A percentile compares a stretch with the other conserved stretches of the same genome.
These are phyloP conservation scores for Cheilosia scutellata DNA, from an alignment of 2,888 invertebrate genomes.

Conservation along the genomic window DNA sequence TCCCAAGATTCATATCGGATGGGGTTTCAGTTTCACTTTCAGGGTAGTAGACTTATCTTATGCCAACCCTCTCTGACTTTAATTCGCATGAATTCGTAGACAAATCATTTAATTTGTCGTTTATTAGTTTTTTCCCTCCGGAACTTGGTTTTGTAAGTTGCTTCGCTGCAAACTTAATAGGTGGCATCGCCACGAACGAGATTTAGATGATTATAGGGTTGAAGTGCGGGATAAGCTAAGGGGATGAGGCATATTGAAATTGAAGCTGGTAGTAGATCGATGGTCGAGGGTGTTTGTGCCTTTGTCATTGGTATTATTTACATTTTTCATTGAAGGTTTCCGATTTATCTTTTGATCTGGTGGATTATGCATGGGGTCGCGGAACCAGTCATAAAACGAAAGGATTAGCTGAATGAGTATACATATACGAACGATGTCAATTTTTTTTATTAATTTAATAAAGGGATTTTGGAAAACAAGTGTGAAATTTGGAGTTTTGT, in stretches of 20 bases:
- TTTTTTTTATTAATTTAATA: too few species aligned
- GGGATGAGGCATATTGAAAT: neutral
- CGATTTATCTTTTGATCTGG: conserved; percentile 1
- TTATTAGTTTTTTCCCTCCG: conserved; percentile 77
- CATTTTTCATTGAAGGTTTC: conserved; percentile 30
- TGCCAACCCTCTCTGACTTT: conserved; percentile 43
- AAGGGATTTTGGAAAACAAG: too few species aligned
- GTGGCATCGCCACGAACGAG: conserved; percentile 1
- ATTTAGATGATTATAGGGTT: conserved; percentile 15
- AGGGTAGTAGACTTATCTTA: neutral
- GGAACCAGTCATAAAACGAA: neutral
- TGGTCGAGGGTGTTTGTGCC: conserved; percentile 39
- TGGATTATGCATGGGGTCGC: neutral
- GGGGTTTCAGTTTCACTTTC: neutral
- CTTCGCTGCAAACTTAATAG: conserved; percentile 3
- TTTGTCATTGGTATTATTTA: conserved; percentile 49
- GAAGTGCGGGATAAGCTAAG: neutral
- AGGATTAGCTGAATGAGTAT: conserved; percentile 5
- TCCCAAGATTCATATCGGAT: conserved; percentile 54
- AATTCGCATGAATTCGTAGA: conserved; percentile 73
- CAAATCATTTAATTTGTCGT: conserved; percentile 78
- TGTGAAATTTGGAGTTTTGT: too few species aligned
- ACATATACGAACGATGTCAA: too few species aligned
- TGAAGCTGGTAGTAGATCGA: neutral
- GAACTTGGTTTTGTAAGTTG: neutral